These are phyloP conservation scores for Petrophora chlorosata DNA, from an alignment of 2,888 invertebrate genomes.

Conservation along the genomic window DNA sequence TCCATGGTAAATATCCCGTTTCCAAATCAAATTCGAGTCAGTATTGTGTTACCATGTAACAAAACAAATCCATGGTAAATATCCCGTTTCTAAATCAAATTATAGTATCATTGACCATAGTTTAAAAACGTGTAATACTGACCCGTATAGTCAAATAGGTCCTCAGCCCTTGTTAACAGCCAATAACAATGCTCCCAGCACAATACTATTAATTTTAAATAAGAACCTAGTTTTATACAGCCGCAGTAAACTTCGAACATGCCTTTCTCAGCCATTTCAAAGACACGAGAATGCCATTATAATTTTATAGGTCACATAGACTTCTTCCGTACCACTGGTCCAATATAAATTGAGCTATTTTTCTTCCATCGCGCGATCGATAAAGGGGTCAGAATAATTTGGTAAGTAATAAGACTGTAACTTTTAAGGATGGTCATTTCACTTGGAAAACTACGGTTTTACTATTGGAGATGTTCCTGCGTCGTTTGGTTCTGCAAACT, in stretches of 20 bases:
- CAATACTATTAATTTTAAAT: slow-evolving; percentile 2
- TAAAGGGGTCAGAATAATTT: slow-evolving; percentile 41
- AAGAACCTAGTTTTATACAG: slow-evolving; percentile 8
- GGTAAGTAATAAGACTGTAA: slow-evolving; percentile 51
- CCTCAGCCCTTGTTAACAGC: background rate
- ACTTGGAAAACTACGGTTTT: slow-evolving; percentile 36
- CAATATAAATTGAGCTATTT: slow-evolving; percentile 41
- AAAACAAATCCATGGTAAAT: too few relatives aligned
- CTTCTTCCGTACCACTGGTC: slow-evolving; percentile 34
- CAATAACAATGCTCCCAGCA: too few relatives aligned
- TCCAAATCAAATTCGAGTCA: too few relatives aligned
- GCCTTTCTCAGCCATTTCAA: slow-evolving; percentile 47
- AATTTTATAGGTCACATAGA: slow-evolving; percentile 60
- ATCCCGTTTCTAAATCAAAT: too few relatives aligned
- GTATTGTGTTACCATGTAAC: too few relatives aligned
- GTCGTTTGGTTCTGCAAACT: background rate
- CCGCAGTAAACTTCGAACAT: slow-evolving; percentile 35
- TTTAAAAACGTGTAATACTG: too few relatives aligned
- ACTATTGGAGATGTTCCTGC: slow-evolving; percentile 10
- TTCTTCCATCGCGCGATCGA: slow-evolving; percentile 35
- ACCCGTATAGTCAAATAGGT: background rate
- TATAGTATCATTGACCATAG: too few relatives aligned
- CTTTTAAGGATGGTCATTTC: slow-evolving; percentile 50
- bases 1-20: too few relatives aligned
- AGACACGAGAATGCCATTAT: slow-evolving; percentile 63